Evolutionary conservation across 2,113 vertebrate species (phyloP).

Genomic region (Turdus rufiventris): DNA sequence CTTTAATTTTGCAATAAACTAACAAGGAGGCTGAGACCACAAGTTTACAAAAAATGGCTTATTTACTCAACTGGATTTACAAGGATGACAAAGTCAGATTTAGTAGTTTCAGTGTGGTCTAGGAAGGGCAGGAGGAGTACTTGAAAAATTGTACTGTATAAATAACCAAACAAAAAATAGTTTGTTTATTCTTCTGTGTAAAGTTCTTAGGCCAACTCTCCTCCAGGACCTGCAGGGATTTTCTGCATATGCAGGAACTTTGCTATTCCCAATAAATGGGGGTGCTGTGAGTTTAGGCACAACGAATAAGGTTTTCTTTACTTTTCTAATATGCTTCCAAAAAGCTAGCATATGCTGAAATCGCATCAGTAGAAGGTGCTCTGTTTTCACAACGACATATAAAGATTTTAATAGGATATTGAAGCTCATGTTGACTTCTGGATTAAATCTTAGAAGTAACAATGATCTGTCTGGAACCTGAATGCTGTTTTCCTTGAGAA

Average conservation of each 20-base stretch:
- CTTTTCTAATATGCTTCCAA: neutral
- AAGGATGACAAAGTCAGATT: constrained; percentile 62
- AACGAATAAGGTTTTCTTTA: neutral
- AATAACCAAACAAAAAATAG: constrained; percentile 60
- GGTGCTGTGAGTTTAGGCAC: neutral
- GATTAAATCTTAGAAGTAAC: neutral
- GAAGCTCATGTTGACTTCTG: neutral
- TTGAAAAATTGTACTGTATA: constrained; percentile 48
- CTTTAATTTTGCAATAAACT: constrained; percentile 82
- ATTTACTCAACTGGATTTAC: constrained; percentile 71
- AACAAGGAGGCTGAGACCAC: constrained; percentile 72
- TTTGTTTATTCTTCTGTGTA: constrained; percentile 29
- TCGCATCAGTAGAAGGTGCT: neutral
- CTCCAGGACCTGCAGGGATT: constrained; percentile 1
- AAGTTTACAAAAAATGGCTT: constrained; percentile 73
- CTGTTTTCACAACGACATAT: neutral
- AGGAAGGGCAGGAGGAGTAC: constrained; percentile 53
- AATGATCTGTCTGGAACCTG: neutral
- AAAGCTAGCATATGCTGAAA: neutral
- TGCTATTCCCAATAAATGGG: neutral
- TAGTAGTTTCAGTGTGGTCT: constrained; percentile 71
- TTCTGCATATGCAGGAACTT: neutral
- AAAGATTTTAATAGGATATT: neutral
- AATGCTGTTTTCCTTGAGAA: neutral
- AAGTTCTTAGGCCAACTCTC: neutral